phyloP scores from a whole-genome alignment of 2,888 invertebrate species.

The Rhogogaster chlorosoma region DNA sequence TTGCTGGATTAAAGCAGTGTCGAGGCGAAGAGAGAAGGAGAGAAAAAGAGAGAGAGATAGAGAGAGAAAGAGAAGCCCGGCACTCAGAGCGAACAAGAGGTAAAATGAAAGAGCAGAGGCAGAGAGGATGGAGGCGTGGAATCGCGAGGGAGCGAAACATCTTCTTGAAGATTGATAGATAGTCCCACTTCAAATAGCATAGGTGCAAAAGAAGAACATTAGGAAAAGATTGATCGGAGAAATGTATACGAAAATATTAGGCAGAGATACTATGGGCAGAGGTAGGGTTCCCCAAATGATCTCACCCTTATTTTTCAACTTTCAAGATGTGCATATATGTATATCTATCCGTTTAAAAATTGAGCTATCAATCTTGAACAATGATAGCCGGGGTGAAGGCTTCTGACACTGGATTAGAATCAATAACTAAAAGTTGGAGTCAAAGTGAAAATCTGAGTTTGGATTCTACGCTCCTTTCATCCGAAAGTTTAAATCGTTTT shows the following conservation, averaged over 20 bases:
- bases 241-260: constrained; percentile 41
- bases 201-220: constrained; percentile 47
- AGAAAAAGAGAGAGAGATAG: not conserved
- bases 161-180: constrained; percentile 43
- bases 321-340: not conserved
- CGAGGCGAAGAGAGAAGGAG: not conserved
- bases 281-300: constrained; percentile 16
- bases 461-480: not conserved
- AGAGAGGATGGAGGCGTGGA: constrained; percentile 17
- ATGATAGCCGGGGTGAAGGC: constrained; percentile 6
- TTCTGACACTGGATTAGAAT: constrained; percentile 30
- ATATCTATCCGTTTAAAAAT: not conserved
- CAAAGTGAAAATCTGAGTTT: constrained; percentile 17
- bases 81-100: constrained; percentile 5
- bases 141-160: constrained; percentile 40
- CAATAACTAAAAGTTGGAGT: constrained; percentile 18
- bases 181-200: constrained; percentile 26
- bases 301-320: constrained; percentile 43
- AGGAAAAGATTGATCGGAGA: constrained; percentile 43
- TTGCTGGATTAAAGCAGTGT: constrained; percentile 29
- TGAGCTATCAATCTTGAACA: constrained; percentile 36
- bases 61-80: not conserved
- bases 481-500: constrained; percentile 33
- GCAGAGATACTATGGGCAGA: not conserved
- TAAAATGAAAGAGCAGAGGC: constrained; percentile 25